Conservation (phyloP, 2,888 invertebrate species). For the Anthophora plumipes region DNA sequence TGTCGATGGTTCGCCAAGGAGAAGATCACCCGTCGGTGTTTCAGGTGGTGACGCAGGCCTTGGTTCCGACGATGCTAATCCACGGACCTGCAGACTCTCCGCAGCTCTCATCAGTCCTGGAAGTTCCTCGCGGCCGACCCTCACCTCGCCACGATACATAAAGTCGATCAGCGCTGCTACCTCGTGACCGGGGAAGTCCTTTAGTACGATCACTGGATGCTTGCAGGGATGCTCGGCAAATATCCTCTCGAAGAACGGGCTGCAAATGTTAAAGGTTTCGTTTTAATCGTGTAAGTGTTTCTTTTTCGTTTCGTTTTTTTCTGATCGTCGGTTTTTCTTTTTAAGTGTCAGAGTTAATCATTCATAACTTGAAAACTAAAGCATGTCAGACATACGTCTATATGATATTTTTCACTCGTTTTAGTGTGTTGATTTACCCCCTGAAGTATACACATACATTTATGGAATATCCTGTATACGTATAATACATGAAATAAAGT, state of each 20-base stretch:
- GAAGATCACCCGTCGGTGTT: constrained; percentile 82
- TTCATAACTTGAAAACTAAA: too few relatives aligned
- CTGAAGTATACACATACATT: too few relatives aligned
- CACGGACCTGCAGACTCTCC: constrained; percentile 93
- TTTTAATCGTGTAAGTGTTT: background rate
- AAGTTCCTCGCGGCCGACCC: constrained; percentile 93
- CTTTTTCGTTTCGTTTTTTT: background rate
- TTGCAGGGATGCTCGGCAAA: constrained; percentile 97
- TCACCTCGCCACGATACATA: constrained; percentile 97
- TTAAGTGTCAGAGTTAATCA: too few relatives aligned
- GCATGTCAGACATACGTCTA: too few relatives aligned
- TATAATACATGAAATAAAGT: too few relatives aligned
- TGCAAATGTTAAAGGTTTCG: constrained; percentile 84
- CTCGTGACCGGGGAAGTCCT: constrained; percentile 95
- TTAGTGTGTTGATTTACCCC: too few relatives aligned
- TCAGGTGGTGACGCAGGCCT: constrained; percentile 85
- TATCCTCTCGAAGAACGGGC: constrained; percentile 95
- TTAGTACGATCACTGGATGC: constrained; percentile 96
- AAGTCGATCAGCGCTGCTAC: constrained; percentile 96
- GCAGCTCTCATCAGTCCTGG: constrained; percentile 94
- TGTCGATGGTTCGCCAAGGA: constrained; percentile 86
- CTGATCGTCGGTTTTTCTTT: too few relatives aligned
- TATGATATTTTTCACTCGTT: too few relatives aligned
- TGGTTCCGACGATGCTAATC: constrained; percentile 88
- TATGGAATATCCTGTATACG: too few relatives aligned